A percentile compares a stretch with the other conserved stretches of the same genome.
phyloP scores from a whole-genome alignment of 2,888 invertebrate species.

The Heliconius hortense region DNA sequence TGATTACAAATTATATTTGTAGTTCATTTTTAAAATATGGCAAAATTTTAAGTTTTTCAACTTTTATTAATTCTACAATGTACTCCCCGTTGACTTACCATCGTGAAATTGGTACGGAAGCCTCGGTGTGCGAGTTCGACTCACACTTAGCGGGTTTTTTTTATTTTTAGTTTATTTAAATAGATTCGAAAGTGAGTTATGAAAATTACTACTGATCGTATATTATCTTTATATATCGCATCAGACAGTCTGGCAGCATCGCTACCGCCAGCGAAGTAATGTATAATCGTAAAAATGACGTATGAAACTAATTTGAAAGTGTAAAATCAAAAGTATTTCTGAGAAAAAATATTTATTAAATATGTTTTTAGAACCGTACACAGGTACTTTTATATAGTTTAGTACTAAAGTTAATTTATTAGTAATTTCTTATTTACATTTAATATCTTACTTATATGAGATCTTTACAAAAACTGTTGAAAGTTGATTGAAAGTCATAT shows the following conservation, averaged over 20 bases:
- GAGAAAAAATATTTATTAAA: constrained; percentile 15
- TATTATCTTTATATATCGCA: constrained; percentile 46
- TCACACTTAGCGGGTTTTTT: background rate
- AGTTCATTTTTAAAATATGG: background rate
- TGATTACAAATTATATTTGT: background rate
- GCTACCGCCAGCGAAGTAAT: constrained; percentile 31
- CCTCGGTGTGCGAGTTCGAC: background rate
- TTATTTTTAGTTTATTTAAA: background rate
- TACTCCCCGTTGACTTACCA: background rate
- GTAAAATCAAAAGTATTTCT: constrained; percentile 29
- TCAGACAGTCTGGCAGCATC: constrained; percentile 43
- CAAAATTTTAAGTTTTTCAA: no score
- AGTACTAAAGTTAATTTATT: background rate
- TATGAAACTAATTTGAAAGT: constrained; percentile 27
- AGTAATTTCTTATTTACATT: background rate
- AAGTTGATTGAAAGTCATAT: background rate
- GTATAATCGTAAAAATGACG: constrained; percentile 38
- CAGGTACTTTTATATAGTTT: background rate
- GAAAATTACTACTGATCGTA: constrained; percentile 54
- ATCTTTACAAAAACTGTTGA: background rate
- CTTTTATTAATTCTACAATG: no score
- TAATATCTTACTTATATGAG: background rate
- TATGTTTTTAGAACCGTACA: background rate
- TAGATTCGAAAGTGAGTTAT: constrained; percentile 41
- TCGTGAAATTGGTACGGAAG: no score